phyloP scores from a whole-genome alignment of 2,888 invertebrate genomes.

The Conops quadrifasciatus region DNA sequence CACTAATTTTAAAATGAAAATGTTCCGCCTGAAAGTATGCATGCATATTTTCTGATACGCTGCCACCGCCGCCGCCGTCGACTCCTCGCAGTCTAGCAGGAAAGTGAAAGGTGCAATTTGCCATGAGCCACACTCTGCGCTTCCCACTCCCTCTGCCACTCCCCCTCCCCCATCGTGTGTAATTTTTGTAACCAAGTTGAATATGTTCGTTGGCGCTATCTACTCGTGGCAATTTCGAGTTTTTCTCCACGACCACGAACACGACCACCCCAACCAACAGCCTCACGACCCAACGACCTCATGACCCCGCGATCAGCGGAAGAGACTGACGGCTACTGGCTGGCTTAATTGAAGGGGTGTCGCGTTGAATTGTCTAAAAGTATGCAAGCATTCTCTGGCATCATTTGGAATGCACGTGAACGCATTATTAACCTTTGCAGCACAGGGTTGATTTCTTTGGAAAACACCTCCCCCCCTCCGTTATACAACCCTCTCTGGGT shows the following conservation, averaged over 20 bases:
- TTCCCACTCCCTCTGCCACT: background rate
- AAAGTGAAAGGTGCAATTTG: conserved; percentile 26
- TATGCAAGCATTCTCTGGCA: conserved; percentile 43
- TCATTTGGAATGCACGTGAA: conserved; percentile 40
- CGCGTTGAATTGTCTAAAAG: conserved; percentile 42
- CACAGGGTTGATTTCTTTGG: background rate
- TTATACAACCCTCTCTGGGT: background rate
- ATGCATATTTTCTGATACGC: background rate
- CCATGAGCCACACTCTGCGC: background rate
- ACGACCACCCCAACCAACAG: too few species aligned
- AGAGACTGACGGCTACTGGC: conserved; percentile 28
- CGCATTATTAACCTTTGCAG: conserved; percentile 35
- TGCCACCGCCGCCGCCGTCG: background rate
- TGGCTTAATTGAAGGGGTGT: conserved; percentile 46
- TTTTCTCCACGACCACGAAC: too few species aligned
- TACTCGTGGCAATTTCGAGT: too few species aligned
- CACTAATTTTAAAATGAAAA: conserved; percentile 57
- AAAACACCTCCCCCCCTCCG: background rate
- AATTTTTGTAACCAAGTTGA: too few species aligned
- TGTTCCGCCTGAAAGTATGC: conserved; percentile 26
- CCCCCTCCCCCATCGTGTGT: background rate
- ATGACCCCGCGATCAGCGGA: too few species aligned
- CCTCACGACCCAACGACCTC: too few species aligned
- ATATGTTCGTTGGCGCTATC: too few species aligned
- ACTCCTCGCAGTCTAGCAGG: background rate